Evolutionary conservation across 2,113 vertebrate genomes (phyloP).

Genomic region (Labeo catla): DNA sequence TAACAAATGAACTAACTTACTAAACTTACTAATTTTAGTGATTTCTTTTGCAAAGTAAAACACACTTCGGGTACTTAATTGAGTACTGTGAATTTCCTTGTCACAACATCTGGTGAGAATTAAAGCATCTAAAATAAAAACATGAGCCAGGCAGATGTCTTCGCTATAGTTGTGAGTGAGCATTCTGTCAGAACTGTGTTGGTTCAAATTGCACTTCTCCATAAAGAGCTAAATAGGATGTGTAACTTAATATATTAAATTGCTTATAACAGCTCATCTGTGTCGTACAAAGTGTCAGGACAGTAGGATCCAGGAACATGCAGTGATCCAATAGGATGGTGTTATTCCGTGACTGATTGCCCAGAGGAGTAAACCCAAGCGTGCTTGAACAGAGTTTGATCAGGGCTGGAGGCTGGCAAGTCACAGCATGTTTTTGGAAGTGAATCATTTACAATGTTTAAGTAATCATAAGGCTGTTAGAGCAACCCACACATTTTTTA

Average conservation of each 20-base stretch:
- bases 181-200: neutral
- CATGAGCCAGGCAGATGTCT: neutral
- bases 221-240: constrained; percentile 13
- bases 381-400: constrained; percentile 20
- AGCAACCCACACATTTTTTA: neutral
- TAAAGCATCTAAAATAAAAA: constrained; percentile 5
- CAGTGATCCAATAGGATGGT: neutral
- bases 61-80: neutral
- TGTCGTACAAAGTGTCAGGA: neutral
- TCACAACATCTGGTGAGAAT: neutral
- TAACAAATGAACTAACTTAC: neutral
- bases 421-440: constrained; percentile 1
- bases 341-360: neutral
- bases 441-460: neutral
- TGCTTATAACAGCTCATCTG: constrained; percentile 1
- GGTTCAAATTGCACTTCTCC: neutral
- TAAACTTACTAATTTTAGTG: neutral
- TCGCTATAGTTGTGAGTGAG: neutral
- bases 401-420: constrained; percentile 18
- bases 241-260: constrained; percentile 41
- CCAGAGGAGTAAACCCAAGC: constrained; percentile 24
- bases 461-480: neutral
- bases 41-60: neutral
- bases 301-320: neutral
- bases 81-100: neutral